A percentile compares a stretch with the other conserved stretches of the same genome.
These are phyloP conservation scores for Cyrtonyx montezumae DNA, from an alignment of 2,113 vertebrate species.

Conservation along the genomic window DNA sequence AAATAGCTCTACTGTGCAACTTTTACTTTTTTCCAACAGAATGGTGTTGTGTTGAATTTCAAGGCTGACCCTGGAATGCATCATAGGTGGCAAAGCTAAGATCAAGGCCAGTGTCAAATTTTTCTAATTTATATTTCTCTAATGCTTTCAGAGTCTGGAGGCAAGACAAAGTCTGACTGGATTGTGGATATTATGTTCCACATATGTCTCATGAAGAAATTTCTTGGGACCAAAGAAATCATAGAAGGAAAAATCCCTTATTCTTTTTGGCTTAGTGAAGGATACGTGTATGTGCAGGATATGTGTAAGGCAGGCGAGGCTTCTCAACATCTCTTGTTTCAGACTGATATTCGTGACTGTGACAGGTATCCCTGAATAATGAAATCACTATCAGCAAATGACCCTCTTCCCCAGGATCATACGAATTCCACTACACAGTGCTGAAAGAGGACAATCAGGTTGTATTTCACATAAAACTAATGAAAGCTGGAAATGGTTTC, in stretches of 20 bases:
- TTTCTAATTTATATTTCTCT: slow-evolving; percentile 32
- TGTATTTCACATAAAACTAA: not conserved
- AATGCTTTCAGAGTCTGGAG: slow-evolving; percentile 16
- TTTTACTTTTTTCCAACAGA: slow-evolving; percentile 35
- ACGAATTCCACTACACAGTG: not conserved
- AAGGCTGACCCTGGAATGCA: slow-evolving; percentile 41
- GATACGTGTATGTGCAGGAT: not conserved
- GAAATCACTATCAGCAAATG: not conserved
- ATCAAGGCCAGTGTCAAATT: slow-evolving; percentile 19
- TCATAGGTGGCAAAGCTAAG: slow-evolving; percentile 52
- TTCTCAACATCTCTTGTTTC: slow-evolving; percentile 33
- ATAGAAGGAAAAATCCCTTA: slow-evolving; percentile 5
- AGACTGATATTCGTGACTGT: not conserved
- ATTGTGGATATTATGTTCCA: not conserved
- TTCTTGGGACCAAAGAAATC: slow-evolving; percentile 20
- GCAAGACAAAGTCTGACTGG: slow-evolving; percentile 9
- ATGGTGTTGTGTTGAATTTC: slow-evolving; percentile 40
- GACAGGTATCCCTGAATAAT: not conserved
- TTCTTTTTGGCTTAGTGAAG: slow-evolving; percentile 4
- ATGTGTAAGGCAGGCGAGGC: not conserved
- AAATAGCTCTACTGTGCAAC: slow-evolving; percentile 22
- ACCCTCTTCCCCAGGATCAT: not conserved
- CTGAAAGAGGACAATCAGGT: slow-evolving; percentile 18
- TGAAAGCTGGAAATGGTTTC: slow-evolving; percentile 10
- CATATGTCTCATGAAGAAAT: not conserved